Evolutionary conservation across 1,140 invertebrate species (phyloP).

Genomic region (Sarcophaga bullata): DNA sequence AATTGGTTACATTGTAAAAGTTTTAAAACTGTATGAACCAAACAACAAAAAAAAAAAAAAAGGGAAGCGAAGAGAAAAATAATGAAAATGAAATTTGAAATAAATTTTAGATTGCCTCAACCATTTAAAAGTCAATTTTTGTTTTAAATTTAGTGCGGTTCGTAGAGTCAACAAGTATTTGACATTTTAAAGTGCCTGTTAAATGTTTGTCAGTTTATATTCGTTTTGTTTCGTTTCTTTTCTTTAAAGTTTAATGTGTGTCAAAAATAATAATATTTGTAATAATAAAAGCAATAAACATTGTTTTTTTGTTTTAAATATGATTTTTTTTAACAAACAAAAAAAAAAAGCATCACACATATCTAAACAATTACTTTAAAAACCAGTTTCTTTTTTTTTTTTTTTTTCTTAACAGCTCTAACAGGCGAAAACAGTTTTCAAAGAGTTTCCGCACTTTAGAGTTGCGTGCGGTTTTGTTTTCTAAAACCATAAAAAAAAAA

Average conservation of each 20-base stretch:
- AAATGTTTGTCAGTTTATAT: neutral
- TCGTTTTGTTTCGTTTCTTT: neutral
- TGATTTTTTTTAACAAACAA: neutral
- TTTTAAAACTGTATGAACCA: neutral
- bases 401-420: neutral
- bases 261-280: neutral
- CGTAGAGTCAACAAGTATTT: neutral
- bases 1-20: neutral
- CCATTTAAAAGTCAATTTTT: constrained; percentile 21
- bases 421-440: neutral
- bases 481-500: neutral
- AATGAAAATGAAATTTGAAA: neutral
- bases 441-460: constrained; percentile 9
- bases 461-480: constrained; percentile 23
- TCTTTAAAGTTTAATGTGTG: neutral
- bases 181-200: constrained; percentile 10
- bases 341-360: neutral
- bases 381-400: neutral
- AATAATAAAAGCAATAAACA: neutral
- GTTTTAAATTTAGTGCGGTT: neutral
- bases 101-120: neutral
- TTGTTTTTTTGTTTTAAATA: neutral
- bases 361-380: neutral
- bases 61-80: neutral
- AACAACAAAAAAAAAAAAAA: no score